Base-by-base conservation (phyloP, 1,140 invertebrate species). In the Drosophila auraria region DNA sequence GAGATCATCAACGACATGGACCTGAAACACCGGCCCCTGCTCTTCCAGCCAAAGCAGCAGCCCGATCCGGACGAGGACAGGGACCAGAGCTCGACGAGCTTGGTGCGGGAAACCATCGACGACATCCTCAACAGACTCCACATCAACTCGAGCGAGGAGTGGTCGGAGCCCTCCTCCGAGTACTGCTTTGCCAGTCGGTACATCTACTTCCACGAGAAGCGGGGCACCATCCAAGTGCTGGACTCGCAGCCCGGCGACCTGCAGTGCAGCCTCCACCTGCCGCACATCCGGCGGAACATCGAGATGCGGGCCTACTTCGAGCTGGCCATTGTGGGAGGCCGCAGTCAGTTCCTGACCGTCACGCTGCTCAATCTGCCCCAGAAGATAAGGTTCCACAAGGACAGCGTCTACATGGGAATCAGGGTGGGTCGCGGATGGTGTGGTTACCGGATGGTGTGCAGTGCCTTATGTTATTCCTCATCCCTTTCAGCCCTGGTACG, bases 151-250 rank as follows among this genome's bases (percentile, higher is more conserved):
- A 92, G 87, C 17, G 81, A 91, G 7, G 20, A 59, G 6, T 17
- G 86, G 23, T 92, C 91, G 8, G 45, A 59, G 4, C 30, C 74
- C 2, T 87, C 87, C 25, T 64, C 77, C 2, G 87, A 92, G 5
- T 78, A 90, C 50, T 92, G 91, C 47, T 83, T 87, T 27, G 62
- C 71, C 14, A 76, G 80, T 38, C 72, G 80, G 0, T 83, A 45
- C 17, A 91, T 92, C 14, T 91, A 91, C 56, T 92, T 92, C 40
- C 78, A 80, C 33, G 82, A 91, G 30, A 92, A 92, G 57, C 30
- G 49, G 2, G 91, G 87, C 2, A 23, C 47, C 0, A 5, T 90
- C 0, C 5, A 60, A 3, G n/a, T 54, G 12, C 3, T 42, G 5
- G n/a, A 66, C 14, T 12, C 38, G 17, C 63, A 61, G 40, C 30